phyloP scores from a whole-genome alignment of 2,113 vertebrate species.

The Nyctibius bracteatus region DNA sequence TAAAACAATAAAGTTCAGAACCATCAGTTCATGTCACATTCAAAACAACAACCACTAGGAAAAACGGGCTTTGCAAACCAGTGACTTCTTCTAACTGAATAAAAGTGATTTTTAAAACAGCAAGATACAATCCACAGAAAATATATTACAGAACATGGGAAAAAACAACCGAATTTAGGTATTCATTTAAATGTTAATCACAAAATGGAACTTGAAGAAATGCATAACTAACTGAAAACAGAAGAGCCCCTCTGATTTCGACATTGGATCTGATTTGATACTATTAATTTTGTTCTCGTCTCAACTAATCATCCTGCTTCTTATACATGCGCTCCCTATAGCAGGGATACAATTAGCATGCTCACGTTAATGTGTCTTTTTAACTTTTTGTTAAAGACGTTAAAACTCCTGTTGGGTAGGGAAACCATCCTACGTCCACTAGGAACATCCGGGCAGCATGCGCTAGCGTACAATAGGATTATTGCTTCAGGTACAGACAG shows the following conservation, averaged over 20 bases:
- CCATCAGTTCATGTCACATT: constrained; percentile 72
- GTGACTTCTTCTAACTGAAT: constrained; percentile 54
- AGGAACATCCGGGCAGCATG: constrained; percentile 72
- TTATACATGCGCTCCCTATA: not conserved
- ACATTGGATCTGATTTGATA: not conserved
- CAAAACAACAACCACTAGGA: constrained; percentile 57
- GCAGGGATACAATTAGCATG: constrained; percentile 57
- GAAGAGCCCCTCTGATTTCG: constrained; percentile 22
- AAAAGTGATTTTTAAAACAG: constrained; percentile 60
- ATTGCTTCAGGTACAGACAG: constrained; percentile 76
- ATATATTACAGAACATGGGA: constrained; percentile 66
- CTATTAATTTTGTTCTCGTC: constrained; percentile 25
- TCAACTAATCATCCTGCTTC: constrained; percentile 20
- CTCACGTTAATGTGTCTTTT: constrained; percentile 17
- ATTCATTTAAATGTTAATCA: constrained; percentile 19
- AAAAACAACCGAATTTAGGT: constrained; percentile 17
- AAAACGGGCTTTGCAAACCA: constrained; percentile 59
- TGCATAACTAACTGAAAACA: constrained; percentile 46
- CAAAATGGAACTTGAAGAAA: constrained; percentile 30
- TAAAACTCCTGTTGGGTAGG: constrained; percentile 49
- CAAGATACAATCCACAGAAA: constrained; percentile 71
- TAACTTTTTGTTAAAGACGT: constrained; percentile 2
- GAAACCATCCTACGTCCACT: constrained; percentile 58
- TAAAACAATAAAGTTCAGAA: constrained; percentile 65
- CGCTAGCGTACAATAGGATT: constrained; percentile 72